Conservation (phyloP, 2,797 vertebrate genomes). For the Borostomias antarcticus region DNA sequence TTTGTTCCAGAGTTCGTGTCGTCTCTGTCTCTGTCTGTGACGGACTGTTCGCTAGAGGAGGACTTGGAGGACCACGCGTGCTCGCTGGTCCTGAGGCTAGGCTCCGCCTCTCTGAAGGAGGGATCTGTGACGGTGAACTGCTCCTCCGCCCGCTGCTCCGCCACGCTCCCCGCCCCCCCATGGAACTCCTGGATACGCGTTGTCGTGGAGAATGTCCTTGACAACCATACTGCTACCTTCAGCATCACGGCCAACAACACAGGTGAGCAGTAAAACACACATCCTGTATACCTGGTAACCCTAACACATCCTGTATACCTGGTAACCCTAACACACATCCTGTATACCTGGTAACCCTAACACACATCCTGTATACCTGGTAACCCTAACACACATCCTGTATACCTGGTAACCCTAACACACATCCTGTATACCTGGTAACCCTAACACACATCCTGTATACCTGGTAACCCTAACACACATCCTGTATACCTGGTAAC, state of each 20-base stretch:
- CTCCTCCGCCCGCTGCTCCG: slow-evolving; percentile 68
- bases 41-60: slow-evolving; percentile 65
- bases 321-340: background rate
- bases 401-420: no score
- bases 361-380: background rate
- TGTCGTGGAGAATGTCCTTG: slow-evolving; percentile 72
- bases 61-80: slow-evolving; percentile 58
- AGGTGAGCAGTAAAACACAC: slow-evolving; percentile 69
- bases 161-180: slow-evolving; percentile 78
- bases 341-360: background rate
- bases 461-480: no score
- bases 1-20: slow-evolving; percentile 85
- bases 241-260: slow-evolving; percentile 76
- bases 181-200: slow-evolving; percentile 90
- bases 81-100: slow-evolving; percentile 76
- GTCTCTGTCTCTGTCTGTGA: slow-evolving; percentile 77
- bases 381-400: background rate
- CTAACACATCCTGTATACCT: background rate
- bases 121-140: slow-evolving; percentile 79
- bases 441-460: no score
- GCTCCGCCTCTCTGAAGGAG: slow-evolving; percentile 75
- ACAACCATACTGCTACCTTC: slow-evolving; percentile 71
- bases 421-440: background rate
- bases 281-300: background rate
- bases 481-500: background rate